Evolutionary conservation across 2,113 vertebrate genomes (phyloP), one percentile per base, ranked within the genome.

Genomic region (rabbit (Oryctolagus cuniculus)): DNA sequence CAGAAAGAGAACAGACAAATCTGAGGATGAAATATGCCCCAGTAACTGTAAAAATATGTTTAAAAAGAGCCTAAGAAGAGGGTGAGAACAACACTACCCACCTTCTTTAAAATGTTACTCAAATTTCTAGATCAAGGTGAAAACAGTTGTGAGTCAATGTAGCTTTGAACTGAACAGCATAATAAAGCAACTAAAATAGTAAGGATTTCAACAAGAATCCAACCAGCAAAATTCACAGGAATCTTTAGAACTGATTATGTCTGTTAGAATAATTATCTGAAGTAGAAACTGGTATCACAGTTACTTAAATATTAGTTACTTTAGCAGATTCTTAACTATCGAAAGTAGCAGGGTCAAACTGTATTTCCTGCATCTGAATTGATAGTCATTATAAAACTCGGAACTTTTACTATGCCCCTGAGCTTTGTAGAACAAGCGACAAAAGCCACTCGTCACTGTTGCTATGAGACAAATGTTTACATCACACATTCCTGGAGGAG

Each of bases 241-340:
- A 90, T 98, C 97, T 95, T 98, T 96, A 96, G 90, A 91, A 81
- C 94, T 95, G 95, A 97, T 96, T 94, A 94, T 96, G 96, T 79
- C 79, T 95, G 53, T 94, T 95, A 81, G 97, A 97, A 97, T 83
- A 97, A 97, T 96, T 81, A 97, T 78, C 90, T 91, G 55, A 95
- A 93, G 86, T 5, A 89, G 36, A 36, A 96, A 95, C 64, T 55
- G 80, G 95, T 75, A 93, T 25, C 49, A 74, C 80, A 87, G 70
- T 97, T 96, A 97, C 78, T 97, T 89, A 93, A 95, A 66, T 89
- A 95, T 87, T 78, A 96, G 91, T 98, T 96, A 96, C 90, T 73
- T 87, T n/a, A 74, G 38, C 22, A 95, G 38, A 12, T 87, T 96
- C 94, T 69, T 15, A 94, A 10, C 0, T 93, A 80, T 87, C 0